Conservation (phyloP, 2,113 vertebrate species). For the Oncorhynchus nerka region DNA sequence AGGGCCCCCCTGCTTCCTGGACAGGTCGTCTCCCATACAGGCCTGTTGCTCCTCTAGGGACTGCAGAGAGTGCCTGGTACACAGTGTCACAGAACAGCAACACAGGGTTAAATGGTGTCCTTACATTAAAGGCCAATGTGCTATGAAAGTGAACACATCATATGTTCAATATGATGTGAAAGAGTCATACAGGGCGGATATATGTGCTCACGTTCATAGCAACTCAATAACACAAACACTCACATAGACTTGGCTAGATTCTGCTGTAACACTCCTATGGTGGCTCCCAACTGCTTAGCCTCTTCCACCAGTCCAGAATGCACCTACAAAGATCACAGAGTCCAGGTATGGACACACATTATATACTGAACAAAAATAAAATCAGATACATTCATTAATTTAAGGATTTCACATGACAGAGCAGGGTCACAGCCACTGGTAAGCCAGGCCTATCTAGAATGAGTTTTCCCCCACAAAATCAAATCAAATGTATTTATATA, state of each 20-base stretch:
- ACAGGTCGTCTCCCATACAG: constrained; percentile 63
- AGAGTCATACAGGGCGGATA: neutral
- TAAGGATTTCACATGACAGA: too few species aligned
- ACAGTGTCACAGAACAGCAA: constrained; percentile 10
- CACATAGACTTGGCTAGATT: neutral
- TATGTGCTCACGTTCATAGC: neutral
- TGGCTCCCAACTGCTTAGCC: neutral
- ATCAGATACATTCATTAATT: too few species aligned
- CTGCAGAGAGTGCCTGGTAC: constrained; percentile 60
- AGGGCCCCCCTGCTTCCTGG: constrained; percentile 52
- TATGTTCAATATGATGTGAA: too few species aligned
- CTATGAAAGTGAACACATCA: too few species aligned
- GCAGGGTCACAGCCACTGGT: too few species aligned
- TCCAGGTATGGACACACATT: neutral
- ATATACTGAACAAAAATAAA: too few species aligned
- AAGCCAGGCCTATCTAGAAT: too few species aligned
- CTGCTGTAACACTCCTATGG: neutral
- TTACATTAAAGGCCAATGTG: too few species aligned
- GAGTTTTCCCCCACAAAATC: too few species aligned
- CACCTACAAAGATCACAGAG: too few species aligned
- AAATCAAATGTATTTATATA: too few species aligned
- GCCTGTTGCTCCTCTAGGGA: constrained; percentile 72
- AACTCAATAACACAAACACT: constrained; percentile 3
- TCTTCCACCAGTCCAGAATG: neutral
- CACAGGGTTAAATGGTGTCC: neutral